phyloP scores from a whole-genome alignment of 92 coral and sea anemone species.

The Diadumene lineata region DNA sequence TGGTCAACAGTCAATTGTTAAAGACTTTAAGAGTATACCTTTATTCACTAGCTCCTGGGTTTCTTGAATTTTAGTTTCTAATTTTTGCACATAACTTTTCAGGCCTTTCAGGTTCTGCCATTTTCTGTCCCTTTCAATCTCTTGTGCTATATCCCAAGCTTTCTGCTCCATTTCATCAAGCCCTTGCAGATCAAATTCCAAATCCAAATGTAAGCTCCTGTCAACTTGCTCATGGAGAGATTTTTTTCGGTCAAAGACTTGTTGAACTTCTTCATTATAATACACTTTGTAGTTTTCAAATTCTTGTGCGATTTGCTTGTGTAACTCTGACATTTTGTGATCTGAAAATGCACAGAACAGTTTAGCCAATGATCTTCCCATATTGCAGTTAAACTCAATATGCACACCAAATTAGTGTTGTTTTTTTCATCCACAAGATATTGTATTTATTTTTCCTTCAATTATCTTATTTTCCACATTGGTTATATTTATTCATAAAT shows the following conservation, averaged over 20 bases:
- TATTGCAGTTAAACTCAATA: too few relatives aligned
- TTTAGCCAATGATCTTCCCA: too few relatives aligned
- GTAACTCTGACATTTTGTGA: constrained; percentile 12
- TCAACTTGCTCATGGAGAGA: not conserved
- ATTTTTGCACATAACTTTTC: not conserved
- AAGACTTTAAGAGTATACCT: too few relatives aligned
- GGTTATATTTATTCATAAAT: too few relatives aligned
- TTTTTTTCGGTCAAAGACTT: constrained; percentile 22
- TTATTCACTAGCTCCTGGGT: constrained; percentile 12
- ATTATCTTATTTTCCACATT: too few relatives aligned
- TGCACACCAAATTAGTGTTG: too few relatives aligned
- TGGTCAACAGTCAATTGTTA: too few relatives aligned
- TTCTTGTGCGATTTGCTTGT: constrained; percentile 21
- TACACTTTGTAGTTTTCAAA: constrained; percentile 39
- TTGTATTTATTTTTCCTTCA: too few relatives aligned
- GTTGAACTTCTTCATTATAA: constrained; percentile 21
- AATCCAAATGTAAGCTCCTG: constrained; percentile 6
- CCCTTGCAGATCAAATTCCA: constrained; percentile 37
- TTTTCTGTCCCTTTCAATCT: constrained; percentile 11
- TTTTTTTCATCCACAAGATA: too few relatives aligned
- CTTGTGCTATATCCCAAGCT: constrained; percentile 5
- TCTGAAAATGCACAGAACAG: not conserved
- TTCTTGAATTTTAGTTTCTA: constrained; percentile 13
- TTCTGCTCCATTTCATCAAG: not conserved
- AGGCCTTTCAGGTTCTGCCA: constrained; percentile 32